Evolutionary conservation across 1,140 invertebrate species (phyloP).

Genomic region (Drosophila nasuta): DNA sequence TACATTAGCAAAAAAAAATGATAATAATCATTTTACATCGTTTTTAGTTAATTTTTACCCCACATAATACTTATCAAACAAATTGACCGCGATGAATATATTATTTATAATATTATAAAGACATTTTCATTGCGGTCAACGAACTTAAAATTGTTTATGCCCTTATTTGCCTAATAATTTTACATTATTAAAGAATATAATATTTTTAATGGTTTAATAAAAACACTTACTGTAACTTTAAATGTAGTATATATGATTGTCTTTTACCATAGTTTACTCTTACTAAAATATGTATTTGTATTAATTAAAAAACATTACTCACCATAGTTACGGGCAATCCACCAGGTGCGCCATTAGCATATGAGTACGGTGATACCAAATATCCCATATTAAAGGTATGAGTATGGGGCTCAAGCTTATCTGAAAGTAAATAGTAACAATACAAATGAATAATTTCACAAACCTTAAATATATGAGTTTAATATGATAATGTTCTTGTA

Average conservation of each 20-base stretch:
- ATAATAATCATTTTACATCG: too few species aligned
- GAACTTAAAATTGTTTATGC: too few species aligned
- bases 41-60: too few species aligned
- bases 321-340: constrained; percentile 94
- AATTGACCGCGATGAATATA: too few species aligned
- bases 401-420: constrained; percentile 94
- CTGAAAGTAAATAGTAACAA: constrained; percentile 85
- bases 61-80: too few species aligned
- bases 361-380: constrained; percentile 94
- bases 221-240: too few species aligned
- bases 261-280: neutral
- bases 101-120: too few species aligned
- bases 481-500: neutral
- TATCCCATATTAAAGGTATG: constrained; percentile 96
- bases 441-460: neutral
- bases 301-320: constrained; percentile 85
- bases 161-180: too few species aligned
- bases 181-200: too few species aligned
- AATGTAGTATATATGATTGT: neutral
- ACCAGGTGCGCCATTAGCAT: constrained; percentile 93
- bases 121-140: too few species aligned
- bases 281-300: neutral
- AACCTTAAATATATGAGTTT: neutral
- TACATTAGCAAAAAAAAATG: too few species aligned
- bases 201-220: too few species aligned